phyloP scores from a whole-genome alignment of 2,113 vertebrate genomes.

The Morone chrysops region DNA sequence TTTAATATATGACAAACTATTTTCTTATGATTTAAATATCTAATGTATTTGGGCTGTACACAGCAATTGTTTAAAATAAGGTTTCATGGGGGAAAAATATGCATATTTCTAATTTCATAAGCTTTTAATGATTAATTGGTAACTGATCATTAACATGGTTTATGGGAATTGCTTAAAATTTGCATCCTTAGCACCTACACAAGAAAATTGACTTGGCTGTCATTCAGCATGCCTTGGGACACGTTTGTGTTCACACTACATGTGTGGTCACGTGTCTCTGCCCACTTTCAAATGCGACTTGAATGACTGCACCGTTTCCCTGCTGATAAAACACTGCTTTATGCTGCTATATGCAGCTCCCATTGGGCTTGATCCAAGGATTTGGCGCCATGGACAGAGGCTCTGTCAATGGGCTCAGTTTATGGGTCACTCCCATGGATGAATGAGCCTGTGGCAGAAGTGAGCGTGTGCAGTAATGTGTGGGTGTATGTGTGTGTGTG shows the following conservation, averaged over 20 bases:
- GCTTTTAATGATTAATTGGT: not conserved
- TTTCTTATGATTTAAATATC: not conserved
- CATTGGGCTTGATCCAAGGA: not conserved
- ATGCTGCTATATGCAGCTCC: not conserved
- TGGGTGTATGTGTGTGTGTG: slow-evolving; percentile 12
- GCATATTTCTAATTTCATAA: not conserved
- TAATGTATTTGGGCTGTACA: not conserved
- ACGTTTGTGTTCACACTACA: not conserved
- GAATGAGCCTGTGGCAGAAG: slow-evolving; percentile 26
- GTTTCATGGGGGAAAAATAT: not conserved
- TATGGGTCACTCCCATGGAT: slow-evolving; percentile 31
- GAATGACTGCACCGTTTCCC: not conserved
- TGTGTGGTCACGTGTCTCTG: not conserved
- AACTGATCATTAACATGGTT: not conserved
- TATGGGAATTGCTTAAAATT: not conserved
- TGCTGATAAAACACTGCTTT: slow-evolving; percentile 9
- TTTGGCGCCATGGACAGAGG: slow-evolving; percentile 6
- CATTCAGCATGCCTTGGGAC: too few relatives aligned
- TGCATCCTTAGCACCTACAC: slow-evolving; percentile 6
- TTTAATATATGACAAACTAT: not conserved
- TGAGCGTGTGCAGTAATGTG: slow-evolving; percentile 31
- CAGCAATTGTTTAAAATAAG: not conserved
- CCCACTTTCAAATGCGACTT: slow-evolving; percentile 4
- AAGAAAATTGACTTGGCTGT: not conserved
- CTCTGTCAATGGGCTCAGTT: slow-evolving; percentile 27